These are phyloP conservation scores for Stenoptilia bipunctidactyla DNA, from an alignment of 2,888 invertebrate species.

Conservation along the genomic window DNA sequence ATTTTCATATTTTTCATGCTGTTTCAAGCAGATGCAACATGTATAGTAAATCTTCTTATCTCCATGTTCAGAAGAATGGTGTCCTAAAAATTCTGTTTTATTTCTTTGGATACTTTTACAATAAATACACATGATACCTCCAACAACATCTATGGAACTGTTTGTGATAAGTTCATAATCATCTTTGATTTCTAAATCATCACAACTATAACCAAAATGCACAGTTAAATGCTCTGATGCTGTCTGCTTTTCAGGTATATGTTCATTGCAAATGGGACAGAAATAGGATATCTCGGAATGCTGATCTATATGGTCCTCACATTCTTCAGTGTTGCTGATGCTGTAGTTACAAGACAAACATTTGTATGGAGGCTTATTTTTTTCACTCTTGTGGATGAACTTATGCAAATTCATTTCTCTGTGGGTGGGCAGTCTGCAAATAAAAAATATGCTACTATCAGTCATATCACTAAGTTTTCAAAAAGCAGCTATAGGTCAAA, in stretches of 20 bases:
- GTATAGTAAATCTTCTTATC: constrained; percentile 52
- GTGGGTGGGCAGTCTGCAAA: constrained; percentile 41
- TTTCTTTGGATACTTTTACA: constrained; percentile 63
- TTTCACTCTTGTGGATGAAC: constrained; percentile 35
- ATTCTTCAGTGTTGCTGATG: constrained; percentile 33
- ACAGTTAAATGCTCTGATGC: constrained; percentile 36
- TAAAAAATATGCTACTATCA: too few relatives aligned
- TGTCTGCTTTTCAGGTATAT: constrained; percentile 27
- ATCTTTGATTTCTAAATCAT: constrained; percentile 14
- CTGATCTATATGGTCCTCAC: constrained; percentile 43
- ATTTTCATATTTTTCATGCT: constrained; percentile 61
- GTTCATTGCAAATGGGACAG: constrained; percentile 47
- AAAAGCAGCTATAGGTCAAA: too few relatives aligned
- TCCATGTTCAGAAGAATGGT: constrained; percentile 55
- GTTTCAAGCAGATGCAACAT: constrained; percentile 69
- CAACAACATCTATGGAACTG: constrained; percentile 45
- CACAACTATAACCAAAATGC: constrained; percentile 31
- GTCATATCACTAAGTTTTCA: too few relatives aligned
- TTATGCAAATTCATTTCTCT: constrained; percentile 43
- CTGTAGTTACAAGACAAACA: constrained; percentile 36
- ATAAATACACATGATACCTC: constrained; percentile 64
- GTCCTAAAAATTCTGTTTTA: constrained; percentile 63
- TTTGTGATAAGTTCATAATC: constrained; percentile 38
- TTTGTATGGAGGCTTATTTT: constrained; percentile 35
- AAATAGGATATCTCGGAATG: constrained; percentile 38